Evolutionary conservation across 2,888 invertebrate genomes (phyloP).

Genomic region (Chymomyza caudatula): DNA sequence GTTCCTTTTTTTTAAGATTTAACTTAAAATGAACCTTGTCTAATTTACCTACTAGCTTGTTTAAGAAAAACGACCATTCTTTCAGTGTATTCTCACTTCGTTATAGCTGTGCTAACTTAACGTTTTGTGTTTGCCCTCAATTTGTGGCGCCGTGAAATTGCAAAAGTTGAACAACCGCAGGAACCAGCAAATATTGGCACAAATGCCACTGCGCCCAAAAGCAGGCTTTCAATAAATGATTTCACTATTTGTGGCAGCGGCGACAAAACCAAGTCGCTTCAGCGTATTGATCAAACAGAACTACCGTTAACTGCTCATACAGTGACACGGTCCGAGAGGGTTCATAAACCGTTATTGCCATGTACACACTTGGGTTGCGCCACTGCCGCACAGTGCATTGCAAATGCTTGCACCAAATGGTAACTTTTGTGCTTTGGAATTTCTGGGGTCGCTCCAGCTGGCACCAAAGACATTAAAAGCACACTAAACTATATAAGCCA

Average conservation of each 20-base stretch:
- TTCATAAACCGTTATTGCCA: neutral
- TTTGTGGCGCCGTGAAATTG: conserved; percentile 49
- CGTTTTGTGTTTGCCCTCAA: neutral
- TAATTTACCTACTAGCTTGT: too few species aligned
- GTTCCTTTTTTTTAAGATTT: too few species aligned
- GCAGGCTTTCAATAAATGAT: conserved; percentile 52
- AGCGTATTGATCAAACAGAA: conserved; percentile 74
- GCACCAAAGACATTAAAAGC: conserved; percentile 76
- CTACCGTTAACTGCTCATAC: conserved; percentile 44
- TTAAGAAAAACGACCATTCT: too few species aligned
- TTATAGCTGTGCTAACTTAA: neutral
- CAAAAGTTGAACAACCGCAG: conserved; percentile 58
- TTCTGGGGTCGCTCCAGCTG: conserved; percentile 55
- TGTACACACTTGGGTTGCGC: conserved; percentile 8
- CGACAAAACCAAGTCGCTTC: conserved; percentile 61
- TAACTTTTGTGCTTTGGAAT: conserved; percentile 71
- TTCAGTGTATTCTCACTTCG: neutral
- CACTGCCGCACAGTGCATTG: conserved; percentile 44
- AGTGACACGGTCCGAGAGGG: conserved; percentile 13
- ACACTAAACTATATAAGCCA: conserved; percentile 56
- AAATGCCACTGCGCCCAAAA: conserved; percentile 25
- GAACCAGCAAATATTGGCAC: conserved; percentile 50
- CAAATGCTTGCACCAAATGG: conserved; percentile 40
- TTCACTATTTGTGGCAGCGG: conserved; percentile 30
- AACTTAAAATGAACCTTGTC: too few species aligned